Percentiles rank a stretch among this genome's conserved stretches.
Conservation (phyloP, 2,113 vertebrate species). For the Oncorhynchus gorbuscha region DNA sequence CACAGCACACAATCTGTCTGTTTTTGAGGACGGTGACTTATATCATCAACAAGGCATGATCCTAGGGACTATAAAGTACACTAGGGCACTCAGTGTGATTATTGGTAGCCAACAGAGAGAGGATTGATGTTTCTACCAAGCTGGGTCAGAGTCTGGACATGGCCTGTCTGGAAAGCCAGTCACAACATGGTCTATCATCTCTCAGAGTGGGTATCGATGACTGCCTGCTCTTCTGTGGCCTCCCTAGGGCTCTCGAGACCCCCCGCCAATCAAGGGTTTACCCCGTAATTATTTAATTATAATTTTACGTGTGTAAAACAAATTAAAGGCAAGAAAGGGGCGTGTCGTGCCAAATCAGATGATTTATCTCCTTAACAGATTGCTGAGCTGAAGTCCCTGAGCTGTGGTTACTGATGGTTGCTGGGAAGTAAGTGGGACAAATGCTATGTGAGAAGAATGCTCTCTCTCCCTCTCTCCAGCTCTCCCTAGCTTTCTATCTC, state of each 20-base stretch:
- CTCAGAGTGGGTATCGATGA: conserved; percentile 17
- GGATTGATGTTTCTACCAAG: conserved; percentile 41
- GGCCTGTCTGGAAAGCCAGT: conserved; percentile 38
- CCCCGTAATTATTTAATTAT: conserved; percentile 96
- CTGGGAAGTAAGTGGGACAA: conserved; percentile 70
- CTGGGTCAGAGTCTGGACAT: conserved; percentile 40
- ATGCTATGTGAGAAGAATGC: conserved; percentile 53
- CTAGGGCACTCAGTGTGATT: conserved; percentile 41
- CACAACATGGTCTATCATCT: conserved; percentile 39
- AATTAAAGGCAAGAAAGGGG: conserved; percentile 89
- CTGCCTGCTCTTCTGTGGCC: conserved; percentile 13
- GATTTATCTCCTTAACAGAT: conserved; percentile 96
- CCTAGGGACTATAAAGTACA: conserved; percentile 2
- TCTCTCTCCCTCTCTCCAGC: background rate
- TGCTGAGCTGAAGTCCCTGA: conserved; percentile 87
- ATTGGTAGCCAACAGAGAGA: conserved; percentile 28
- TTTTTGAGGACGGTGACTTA: conserved; percentile 46
- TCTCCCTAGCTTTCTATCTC: background rate
- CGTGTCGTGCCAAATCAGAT: conserved; percentile 89
- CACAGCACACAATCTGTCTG: conserved; percentile 39
- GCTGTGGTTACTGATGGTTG: conserved; percentile 78
- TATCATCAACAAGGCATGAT: conserved; percentile 54
- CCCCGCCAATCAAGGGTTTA: conserved; percentile 82
- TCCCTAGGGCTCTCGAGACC: conserved; percentile 26
- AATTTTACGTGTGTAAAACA: conserved; percentile 88